phyloP scores from a whole-genome alignment of 2,888 invertebrate genomes.

The Gymnocheta viridis region DNA sequence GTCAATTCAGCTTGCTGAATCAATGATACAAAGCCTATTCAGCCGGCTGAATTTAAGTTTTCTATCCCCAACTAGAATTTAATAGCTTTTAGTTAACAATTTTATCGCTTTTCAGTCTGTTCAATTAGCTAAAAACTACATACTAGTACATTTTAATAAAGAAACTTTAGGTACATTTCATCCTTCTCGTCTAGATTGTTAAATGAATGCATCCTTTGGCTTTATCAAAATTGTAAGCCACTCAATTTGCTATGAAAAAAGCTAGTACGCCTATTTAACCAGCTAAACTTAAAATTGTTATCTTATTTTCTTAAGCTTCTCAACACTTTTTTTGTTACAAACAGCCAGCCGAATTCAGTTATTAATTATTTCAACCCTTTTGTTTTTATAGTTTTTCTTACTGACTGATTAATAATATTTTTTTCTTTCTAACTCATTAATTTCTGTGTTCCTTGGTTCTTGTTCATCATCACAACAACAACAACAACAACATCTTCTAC shows the following conservation, averaged over 20 bases:
- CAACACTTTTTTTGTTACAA: slow-evolving; percentile 35
- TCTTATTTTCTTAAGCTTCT: slow-evolving; percentile 6
- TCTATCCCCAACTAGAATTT: neutral
- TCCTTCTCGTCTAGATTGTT: neutral
- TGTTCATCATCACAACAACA: slow-evolving; percentile 12
- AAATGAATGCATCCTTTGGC: neutral
- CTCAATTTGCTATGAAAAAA: neutral
- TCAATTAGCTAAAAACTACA: neutral
- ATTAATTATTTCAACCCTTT: slow-evolving; percentile 57
- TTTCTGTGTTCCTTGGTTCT: slow-evolving; percentile 58
- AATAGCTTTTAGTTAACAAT: too few relatives aligned
- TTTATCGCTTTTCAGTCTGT: too few relatives aligned
- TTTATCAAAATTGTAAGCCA: neutral
- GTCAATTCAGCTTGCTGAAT: slow-evolving; percentile 35
- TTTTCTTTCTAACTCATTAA: slow-evolving; percentile 69
- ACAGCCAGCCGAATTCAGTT: slow-evolving; percentile 36
- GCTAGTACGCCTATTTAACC: neutral
- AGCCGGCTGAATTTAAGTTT: neutral
- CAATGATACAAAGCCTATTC: neutral
- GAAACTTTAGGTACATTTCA: neutral
- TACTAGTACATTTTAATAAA: neutral
- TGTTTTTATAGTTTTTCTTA: slow-evolving; percentile 52
- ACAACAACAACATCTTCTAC: slow-evolving; percentile 14
- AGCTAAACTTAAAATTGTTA: neutral
- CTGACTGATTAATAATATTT: slow-evolving; percentile 63